These are phyloP conservation scores for Manis crassicaudata DNA, from an alignment of 2,797 vertebrate genomes.

Conservation along the genomic window DNA sequence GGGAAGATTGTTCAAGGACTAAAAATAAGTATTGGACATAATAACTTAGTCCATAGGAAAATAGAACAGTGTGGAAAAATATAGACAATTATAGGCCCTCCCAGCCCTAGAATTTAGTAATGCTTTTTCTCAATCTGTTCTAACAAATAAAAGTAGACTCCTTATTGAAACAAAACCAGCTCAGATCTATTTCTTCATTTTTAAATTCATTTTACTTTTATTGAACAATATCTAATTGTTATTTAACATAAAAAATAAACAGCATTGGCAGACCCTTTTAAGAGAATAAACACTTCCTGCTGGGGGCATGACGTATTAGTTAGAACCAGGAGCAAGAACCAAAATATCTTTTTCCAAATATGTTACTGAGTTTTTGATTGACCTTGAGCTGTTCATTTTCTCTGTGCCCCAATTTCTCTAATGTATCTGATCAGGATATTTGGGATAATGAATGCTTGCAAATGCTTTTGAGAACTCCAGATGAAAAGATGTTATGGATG, in stretches of 20 bases:
- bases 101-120: constrained; percentile 27
- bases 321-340: constrained; percentile 13
- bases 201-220: constrained; percentile 51
- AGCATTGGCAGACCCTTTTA: not conserved
- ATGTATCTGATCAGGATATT: not conserved
- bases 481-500: constrained; percentile 25
- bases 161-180: constrained; percentile 44
- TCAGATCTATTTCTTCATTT: constrained; percentile 27
- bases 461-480: constrained; percentile 34
- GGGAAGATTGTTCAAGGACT: constrained; percentile 1
- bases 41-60: constrained; percentile 36
- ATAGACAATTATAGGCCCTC: not conserved
- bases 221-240: constrained; percentile 42
- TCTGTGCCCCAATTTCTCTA: not conserved
- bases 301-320: not conserved
- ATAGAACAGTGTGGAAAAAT: constrained; percentile 38
- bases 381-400: constrained; percentile 4
- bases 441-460: constrained; percentile 36
- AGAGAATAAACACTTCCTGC: constrained; percentile 48
- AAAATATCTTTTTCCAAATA: constrained; percentile 31
- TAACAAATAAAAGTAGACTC: constrained; percentile 13
- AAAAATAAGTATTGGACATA: not conserved
- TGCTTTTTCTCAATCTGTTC: constrained; percentile 29
- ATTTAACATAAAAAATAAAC: constrained; percentile 47
- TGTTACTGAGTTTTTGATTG: not conserved